Conservation (phyloP, 2,888 invertebrate species). For the Gonocerus acuteangulatus region DNA sequence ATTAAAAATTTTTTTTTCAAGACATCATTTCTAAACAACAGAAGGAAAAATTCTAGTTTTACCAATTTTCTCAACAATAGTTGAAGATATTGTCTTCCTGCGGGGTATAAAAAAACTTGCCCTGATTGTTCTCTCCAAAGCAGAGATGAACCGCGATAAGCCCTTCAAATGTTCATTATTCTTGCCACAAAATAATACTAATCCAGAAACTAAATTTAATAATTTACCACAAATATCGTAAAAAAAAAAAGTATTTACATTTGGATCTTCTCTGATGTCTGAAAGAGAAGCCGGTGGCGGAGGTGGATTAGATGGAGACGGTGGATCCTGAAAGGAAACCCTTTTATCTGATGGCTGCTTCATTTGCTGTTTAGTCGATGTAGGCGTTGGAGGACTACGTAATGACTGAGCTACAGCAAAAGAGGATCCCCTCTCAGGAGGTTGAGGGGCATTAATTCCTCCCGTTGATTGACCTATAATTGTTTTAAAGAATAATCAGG, state of each 20-base stretch:
- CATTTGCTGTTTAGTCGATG: constrained; percentile 33
- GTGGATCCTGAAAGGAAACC: constrained; percentile 65
- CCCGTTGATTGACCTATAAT: not conserved
- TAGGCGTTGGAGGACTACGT: constrained; percentile 29
- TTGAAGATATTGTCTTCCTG: no score
- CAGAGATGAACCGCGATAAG: no score
- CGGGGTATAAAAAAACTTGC: no score
- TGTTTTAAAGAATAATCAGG: not conserved
- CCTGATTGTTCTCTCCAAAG: no score
- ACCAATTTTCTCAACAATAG: no score
- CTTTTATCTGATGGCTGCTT: constrained; percentile 51
- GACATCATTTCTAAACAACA: no score
- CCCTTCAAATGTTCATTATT: no score
- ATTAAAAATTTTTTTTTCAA: no score
- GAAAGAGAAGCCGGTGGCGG: constrained; percentile 44
- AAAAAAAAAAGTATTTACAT: not conserved
- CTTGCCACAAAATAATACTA: no score
- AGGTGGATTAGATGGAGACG: constrained; percentile 45
- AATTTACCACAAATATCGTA: no score
- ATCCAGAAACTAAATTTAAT: no score
- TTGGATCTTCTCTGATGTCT: constrained; percentile 65
- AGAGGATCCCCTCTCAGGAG: constrained; percentile 82
- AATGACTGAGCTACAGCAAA: constrained; percentile 55
- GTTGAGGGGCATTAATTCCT: constrained; percentile 51
- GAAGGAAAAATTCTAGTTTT: no score